Evolutionary conservation across 2,113 vertebrate species (phyloP).

Genomic region (Chaetodon trifascialis): DNA sequence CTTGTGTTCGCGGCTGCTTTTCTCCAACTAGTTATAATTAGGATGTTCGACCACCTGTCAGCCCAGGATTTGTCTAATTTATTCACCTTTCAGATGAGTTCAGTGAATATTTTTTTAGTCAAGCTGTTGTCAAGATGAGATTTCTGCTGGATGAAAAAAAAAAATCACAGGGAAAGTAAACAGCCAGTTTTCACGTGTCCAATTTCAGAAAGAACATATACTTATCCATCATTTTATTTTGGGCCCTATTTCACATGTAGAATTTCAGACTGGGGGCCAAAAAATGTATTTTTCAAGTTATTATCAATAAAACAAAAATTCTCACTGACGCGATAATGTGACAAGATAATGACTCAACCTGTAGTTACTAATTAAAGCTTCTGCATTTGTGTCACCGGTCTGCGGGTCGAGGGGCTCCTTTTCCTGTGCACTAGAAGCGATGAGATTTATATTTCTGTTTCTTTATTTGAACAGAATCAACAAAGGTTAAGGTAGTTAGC

Average conservation of each 20-base stretch:
- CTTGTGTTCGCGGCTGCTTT: conserved; percentile 13
- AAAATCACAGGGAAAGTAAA: not conserved
- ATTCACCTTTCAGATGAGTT: conserved; percentile 36
- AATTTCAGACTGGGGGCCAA: not conserved
- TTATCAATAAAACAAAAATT: not conserved
- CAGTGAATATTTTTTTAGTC: not conserved
- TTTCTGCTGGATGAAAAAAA: not conserved
- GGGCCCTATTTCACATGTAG: not conserved
- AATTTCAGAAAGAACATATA: not conserved
- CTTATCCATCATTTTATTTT: not conserved
- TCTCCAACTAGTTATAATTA: conserved; percentile 26
- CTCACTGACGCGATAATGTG: not conserved
- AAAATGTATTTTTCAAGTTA: not conserved
- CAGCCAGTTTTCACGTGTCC: not conserved
- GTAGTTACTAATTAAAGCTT: conserved; percentile 11
- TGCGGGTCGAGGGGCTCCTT: not conserved
- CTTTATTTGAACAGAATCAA: too few species aligned
- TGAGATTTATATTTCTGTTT: not conserved
- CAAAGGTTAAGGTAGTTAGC: too few species aligned
- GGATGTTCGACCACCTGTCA: conserved; percentile 36
- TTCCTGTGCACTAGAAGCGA: not conserved
- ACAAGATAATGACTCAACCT: not conserved
- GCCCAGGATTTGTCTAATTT: conserved; percentile 8
- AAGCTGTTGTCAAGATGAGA: not conserved
- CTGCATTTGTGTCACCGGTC: not conserved